phyloP scores from a whole-genome alignment of 2,113 vertebrate genomes.

The Pterophyllum scalare region DNA sequence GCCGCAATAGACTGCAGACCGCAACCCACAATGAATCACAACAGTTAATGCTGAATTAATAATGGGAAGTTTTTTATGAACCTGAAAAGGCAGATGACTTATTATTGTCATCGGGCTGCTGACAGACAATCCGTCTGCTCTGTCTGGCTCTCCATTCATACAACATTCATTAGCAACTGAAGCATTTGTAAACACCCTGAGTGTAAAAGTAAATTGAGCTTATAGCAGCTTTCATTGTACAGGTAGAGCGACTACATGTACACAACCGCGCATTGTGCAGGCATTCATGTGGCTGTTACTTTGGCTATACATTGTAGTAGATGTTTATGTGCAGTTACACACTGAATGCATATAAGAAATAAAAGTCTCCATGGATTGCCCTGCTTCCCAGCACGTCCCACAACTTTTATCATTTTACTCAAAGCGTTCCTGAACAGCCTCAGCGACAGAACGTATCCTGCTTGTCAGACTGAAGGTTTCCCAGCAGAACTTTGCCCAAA shows the following conservation, averaged over 20 bases:
- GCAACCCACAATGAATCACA: conserved; percentile 46
- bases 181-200: neutral
- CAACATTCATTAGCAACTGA: neutral
- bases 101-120: conserved; percentile 39
- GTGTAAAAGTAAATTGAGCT: neutral
- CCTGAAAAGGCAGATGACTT: conserved; percentile 33
- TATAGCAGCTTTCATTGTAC: neutral
- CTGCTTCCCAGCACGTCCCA: neutral
- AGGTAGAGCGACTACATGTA: neutral
- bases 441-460: neutral
- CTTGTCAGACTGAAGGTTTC: neutral
- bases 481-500: neutral
- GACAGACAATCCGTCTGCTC: conserved; percentile 27
- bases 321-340: no score
- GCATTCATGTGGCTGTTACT: neutral
- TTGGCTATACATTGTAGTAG: neutral
- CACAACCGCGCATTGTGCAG: neutral
- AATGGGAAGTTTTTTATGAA: conserved; percentile 57
- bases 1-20: conserved; percentile 33
- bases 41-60: conserved; percentile 20
- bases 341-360: no score
- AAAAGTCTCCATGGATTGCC: neutral
- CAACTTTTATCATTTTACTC: neutral
- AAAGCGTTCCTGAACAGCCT: neutral
- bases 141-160: conserved; percentile 7